Evolutionary conservation across 2,797 vertebrate species (phyloP).

Genomic region (Peromyscus nudipes): DNA sequence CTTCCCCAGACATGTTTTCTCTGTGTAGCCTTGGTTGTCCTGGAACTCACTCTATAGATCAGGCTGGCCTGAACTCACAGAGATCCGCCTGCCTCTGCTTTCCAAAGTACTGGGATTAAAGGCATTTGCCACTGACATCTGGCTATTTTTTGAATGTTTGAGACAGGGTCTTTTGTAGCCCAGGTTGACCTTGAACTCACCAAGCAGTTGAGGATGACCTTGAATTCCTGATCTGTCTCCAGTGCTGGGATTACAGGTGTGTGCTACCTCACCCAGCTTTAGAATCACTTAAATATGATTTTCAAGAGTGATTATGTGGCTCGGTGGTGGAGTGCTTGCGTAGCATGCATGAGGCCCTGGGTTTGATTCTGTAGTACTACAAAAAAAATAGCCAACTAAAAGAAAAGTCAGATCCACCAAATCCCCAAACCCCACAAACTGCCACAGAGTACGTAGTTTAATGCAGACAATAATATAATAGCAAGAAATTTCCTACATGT

Average conservation of each 20-base stretch:
- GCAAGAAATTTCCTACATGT: constrained; percentile 52
- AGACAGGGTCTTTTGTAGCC: too few relatives aligned
- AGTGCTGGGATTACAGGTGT: background rate
- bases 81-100: too few relatives aligned
- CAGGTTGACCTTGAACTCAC: too few relatives aligned
- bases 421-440: constrained; percentile 41
- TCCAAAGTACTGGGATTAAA: too few relatives aligned
- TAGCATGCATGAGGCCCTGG: background rate
- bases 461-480: constrained; percentile 59
- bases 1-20: too few relatives aligned
- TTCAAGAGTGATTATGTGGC: background rate
- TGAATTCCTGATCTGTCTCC: background rate
- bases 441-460: constrained; percentile 61
- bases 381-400: background rate
- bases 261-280: background rate
- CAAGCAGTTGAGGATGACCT: background rate
- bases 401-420: background rate
- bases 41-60: too few relatives aligned
- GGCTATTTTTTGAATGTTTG: too few relatives aligned
- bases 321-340: background rate
- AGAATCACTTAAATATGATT: constrained; percentile 59
- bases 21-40: too few relatives aligned
- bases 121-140: too few relatives aligned
- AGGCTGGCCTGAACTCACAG: too few relatives aligned
- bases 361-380: background rate